Percentiles rank a stretch among this genome's conserved stretches.
These are phyloP conservation scores for Sebastes kiyomatsui DNA, from an alignment of 2,797 vertebrate species.

Conservation along the genomic window DNA sequence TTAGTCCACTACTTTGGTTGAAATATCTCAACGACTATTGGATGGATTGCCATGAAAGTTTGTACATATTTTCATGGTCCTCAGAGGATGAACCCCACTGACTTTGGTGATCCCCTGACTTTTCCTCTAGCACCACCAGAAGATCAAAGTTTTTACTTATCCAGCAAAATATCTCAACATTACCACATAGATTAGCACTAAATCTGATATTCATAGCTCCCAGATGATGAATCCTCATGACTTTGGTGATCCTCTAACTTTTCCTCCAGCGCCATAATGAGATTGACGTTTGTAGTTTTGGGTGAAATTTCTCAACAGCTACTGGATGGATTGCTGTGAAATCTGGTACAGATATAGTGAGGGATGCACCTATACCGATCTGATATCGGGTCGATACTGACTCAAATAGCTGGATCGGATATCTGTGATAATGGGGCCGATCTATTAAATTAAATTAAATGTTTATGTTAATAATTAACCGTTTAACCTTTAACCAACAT, in stretches of 20 bases:
- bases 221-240: background rate
- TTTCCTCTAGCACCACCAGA: background rate
- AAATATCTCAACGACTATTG: background rate
- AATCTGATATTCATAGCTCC: background rate
- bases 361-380: too few relatives aligned
- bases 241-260: background rate
- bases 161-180: too few relatives aligned
- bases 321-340: too few relatives aligned
- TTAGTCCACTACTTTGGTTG: background rate
- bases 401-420: too few relatives aligned
- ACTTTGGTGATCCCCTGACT: background rate
- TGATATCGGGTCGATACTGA: too few relatives aligned
- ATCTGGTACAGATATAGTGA: too few relatives aligned
- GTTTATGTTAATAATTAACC: too few relatives aligned
- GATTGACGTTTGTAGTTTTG: background rate
- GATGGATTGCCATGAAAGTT: background rate
- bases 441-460: too few relatives aligned
- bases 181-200: too few relatives aligned
- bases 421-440: too few relatives aligned
- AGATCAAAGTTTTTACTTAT: too few relatives aligned
- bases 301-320: background rate
- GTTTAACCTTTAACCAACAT: too few relatives aligned
- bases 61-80: background rate
- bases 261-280: background rate
- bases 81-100: background rate